Percentiles rank a stretch among this genome's conserved stretches.
Conservation (phyloP, 1,140 invertebrate species). For the Liolophura sinensis region DNA sequence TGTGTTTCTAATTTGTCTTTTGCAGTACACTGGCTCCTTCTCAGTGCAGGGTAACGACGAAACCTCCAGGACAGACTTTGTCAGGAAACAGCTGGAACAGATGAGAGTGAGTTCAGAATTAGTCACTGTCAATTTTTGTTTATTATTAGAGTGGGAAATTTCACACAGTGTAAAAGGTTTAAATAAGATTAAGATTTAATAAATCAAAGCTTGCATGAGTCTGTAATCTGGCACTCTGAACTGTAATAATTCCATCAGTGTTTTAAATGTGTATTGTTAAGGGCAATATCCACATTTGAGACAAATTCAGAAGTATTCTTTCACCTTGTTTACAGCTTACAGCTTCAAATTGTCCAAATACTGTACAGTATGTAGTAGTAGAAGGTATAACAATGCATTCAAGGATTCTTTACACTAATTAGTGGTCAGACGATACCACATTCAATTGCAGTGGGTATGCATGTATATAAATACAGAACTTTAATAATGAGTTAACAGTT, state of each 20-base stretch:
- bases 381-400: not conserved
- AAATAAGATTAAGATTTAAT: not conserved
- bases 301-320: not conserved
- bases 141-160: not conserved
- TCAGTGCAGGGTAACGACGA: constrained; percentile 70
- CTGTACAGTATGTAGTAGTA: not conserved
- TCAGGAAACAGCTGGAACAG: constrained; percentile 45
- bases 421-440: no score
- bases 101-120: constrained; percentile 64
- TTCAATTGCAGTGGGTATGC: no score
- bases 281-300: constrained; percentile 1
- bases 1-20: constrained; percentile 30
- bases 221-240: not conserved
- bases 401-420: no score
- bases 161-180: not conserved
- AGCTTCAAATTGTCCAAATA: no score
- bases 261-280: not conserved
- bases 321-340: not conserved
- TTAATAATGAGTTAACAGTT: not conserved
- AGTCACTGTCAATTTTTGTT: constrained; percentile 2
- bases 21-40: constrained; percentile 78
- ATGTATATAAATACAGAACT: no score
- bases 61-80: constrained; percentile 66
- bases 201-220: not conserved
- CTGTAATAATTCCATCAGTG: not conserved